Evolutionary conservation across 2,113 vertebrate genomes (phyloP), one percentile per base, ranked within the genome.

Genomic region (Mustela nigripes): DNA sequence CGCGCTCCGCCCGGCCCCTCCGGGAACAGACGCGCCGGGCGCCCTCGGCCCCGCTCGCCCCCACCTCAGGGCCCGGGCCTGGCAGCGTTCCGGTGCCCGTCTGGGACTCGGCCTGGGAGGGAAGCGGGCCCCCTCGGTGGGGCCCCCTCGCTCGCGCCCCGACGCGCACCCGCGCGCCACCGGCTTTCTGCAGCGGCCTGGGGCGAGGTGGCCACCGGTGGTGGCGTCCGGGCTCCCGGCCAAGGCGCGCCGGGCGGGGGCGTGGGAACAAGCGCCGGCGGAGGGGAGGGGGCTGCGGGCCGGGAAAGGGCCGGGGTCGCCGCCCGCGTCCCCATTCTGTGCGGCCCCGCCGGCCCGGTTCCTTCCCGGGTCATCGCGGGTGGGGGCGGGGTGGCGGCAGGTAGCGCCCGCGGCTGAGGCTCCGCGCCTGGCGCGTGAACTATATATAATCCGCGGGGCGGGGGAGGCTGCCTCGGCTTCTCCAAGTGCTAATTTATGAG

Each of bases 391-490:
- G 78, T 39, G 93, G 26, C 92, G 21, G 92, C 94, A 89, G 93
- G 95, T 86, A 92, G 91, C 91, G 79, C 89, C 82, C n/a, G 69
- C 81, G 14, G 87, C 92, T 4, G 95, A 42, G 81, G 92, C 94
- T 80, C 82, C 0, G 92, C 39, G 87, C 88, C 63, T 1, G 74
- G 91, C 69, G 88, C 91, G 93, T 78, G 94, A 53, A 92, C 97
- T 98, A 97, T 96, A 97, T 98, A 88, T 98, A 98, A 90, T 90
- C 50, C 16, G n/a, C 81, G 36, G 82, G 94, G 93, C 95, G 96
- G 97, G 93, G 97, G 97, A 96, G 97, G 97, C 96, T 24, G 91
- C 94, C 71, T 78, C 65, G 42, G 85, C 80, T 50, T 96, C 92
- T 89, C 67, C 89, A 28, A 86, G 97, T 86, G 97, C 91, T 92